Conservation (phyloP, 1,140 invertebrate species). For the Heliconius nattereri region DNA sequence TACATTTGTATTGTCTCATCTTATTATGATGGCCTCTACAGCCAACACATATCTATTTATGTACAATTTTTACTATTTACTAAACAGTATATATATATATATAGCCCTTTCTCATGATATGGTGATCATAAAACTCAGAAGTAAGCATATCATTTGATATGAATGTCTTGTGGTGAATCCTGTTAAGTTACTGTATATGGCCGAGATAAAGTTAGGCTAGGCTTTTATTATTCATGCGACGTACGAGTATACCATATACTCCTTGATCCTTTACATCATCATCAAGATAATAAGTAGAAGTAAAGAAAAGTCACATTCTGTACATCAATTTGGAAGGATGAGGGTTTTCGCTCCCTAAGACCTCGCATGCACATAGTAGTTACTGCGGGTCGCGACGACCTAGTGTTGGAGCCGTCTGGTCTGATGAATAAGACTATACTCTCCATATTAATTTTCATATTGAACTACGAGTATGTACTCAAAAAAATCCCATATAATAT, state of each 20-base stretch:
- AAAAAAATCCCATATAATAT: no score
- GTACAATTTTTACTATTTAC: no score
- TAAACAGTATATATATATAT: background rate
- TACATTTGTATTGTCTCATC: no score
- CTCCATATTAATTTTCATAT: no score
- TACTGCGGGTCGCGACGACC: no score
- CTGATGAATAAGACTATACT: no score
- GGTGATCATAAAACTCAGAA: slow-evolving; percentile 21
- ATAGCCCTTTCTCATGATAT: slow-evolving; percentile 15
- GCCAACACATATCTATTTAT: no score
- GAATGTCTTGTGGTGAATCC: slow-evolving; percentile 21
- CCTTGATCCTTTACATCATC: background rate
- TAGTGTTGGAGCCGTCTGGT: no score
- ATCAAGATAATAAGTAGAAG: background rate
- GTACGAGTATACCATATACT: background rate
- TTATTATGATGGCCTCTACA: no score
- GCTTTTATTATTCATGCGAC: slow-evolving; percentile 19
- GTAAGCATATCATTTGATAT: slow-evolving; percentile 27
- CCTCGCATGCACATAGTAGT: no score
- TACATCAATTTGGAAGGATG: background rate
- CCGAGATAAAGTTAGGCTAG: slow-evolving; percentile 9
- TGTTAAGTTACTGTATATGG: slow-evolving; percentile 21
- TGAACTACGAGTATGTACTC: no score
- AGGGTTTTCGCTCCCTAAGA: no score
- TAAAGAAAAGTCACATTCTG: background rate